Conservation (phyloP, 2,888 invertebrate genomes). For the Andrena praecox region DNA sequence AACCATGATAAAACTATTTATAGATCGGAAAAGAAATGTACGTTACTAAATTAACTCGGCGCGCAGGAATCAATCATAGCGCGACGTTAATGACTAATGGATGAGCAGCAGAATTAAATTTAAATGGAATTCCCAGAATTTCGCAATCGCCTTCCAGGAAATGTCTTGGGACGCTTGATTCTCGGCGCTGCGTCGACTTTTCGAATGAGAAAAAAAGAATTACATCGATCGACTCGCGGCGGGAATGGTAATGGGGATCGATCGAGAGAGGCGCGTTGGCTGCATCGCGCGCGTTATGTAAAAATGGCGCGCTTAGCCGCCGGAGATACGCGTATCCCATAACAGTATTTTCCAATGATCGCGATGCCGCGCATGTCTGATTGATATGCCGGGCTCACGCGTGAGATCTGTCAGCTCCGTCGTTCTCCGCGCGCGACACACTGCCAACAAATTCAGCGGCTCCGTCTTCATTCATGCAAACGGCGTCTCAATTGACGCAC, state of each 20-base stretch:
- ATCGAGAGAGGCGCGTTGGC: not conserved
- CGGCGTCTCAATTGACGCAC: slow-evolving; percentile 72
- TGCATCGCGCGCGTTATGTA: slow-evolving; percentile 12
- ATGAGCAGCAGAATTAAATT: slow-evolving; percentile 5
- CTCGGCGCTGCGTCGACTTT: not conserved
- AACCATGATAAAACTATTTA: no score
- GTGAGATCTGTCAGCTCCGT: slow-evolving; percentile 33
- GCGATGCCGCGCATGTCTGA: slow-evolving; percentile 7
- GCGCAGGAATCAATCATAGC: no score
- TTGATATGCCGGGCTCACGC: slow-evolving; percentile 52
- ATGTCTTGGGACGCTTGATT: not conserved
- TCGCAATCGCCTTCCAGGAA: not conserved
- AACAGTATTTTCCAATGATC: slow-evolving; percentile 41
- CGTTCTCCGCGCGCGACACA: slow-evolving; percentile 16
- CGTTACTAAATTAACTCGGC: no score
- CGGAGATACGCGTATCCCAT: slow-evolving; percentile 29
- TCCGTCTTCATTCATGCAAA: slow-evolving; percentile 69
- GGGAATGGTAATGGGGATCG: not conserved
- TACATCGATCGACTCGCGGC: not conserved
- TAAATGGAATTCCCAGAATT: not conserved
- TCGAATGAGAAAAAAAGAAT: not conserved
- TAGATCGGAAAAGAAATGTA: no score
- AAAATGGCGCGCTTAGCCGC: not conserved
- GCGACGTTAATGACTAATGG: no score
- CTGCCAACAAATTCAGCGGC: slow-evolving; percentile 29